Conservation (phyloP, 1,140 invertebrate genomes). For the Drosophila melanogaster region Release_6_plus_ISO1_MT NT_033777.3:12747001-12747500, state of each 20-base stretch:
- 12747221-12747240: slow-evolving; percentile 42
- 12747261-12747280: slow-evolving; percentile 4
- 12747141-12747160: slow-evolving; percentile 14
- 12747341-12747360: no score
- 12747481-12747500: slow-evolving; percentile 85
- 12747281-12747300: slow-evolving; percentile 24
- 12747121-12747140: slow-evolving; percentile 5
- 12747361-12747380: no score
- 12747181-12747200: slow-evolving; percentile 35
- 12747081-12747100: slow-evolving; percentile 77
- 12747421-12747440: slow-evolving; percentile 81
- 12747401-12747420: not conserved
- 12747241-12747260: slow-evolving; percentile 17
- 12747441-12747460: slow-evolving; percentile 86
- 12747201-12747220: not conserved
- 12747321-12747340: not conserved
- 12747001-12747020: slow-evolving; percentile 78
- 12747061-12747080: slow-evolving; percentile 74
- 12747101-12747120: slow-evolving; percentile 67
- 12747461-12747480: slow-evolving; percentile 85
- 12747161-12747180: slow-evolving; percentile 23
- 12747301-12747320: slow-evolving; percentile 7
- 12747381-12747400: no score
- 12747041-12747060: slow-evolving; percentile 74
- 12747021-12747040: slow-evolving; percentile 74